A percentile compares a stretch with the other conserved stretches of the same genome.
Evolutionary conservation across 2,888 invertebrate genomes (phyloP).

Genomic region (Caenorhabditis angaria): DNA sequence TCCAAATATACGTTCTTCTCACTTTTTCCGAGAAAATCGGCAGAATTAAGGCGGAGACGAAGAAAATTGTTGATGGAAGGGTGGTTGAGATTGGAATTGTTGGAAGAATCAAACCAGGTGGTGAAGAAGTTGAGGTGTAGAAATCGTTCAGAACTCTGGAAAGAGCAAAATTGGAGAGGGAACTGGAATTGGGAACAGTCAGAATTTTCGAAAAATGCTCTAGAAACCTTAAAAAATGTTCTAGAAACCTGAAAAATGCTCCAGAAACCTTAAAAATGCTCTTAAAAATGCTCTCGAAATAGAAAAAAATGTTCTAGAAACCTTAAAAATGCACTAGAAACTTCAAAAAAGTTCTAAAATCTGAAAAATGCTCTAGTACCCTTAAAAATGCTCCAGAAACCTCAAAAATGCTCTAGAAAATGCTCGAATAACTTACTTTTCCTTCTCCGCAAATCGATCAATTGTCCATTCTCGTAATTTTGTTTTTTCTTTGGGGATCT

Average conservation of each 20-base stretch:
- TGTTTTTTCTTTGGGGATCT: slow-evolving; percentile 49
- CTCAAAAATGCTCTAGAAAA: not conserved
- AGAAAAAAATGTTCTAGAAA: too few species aligned
- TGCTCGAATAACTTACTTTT: slow-evolving; percentile 39
- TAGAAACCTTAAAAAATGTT: too few species aligned
- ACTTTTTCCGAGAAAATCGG: slow-evolving; percentile 54
- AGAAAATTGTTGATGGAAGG: slow-evolving; percentile 55
- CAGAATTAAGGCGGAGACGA: slow-evolving; percentile 50
- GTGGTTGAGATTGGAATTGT: slow-evolving; percentile 50
- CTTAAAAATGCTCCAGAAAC: too few species aligned
- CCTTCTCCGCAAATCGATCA: slow-evolving; percentile 56
- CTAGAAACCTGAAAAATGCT: too few species aligned
- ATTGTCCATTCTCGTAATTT: slow-evolving; percentile 56
- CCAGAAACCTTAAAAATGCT: too few species aligned
- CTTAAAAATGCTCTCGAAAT: too few species aligned
- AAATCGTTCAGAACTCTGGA: slow-evolving; percentile 55
- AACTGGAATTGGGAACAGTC: slow-evolving; percentile 15
- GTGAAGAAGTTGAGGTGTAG: slow-evolving; percentile 24
- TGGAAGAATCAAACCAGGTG: slow-evolving; percentile 17
- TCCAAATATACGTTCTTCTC: slow-evolving; percentile 47
- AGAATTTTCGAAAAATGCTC: too few species aligned
- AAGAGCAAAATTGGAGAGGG: not conserved
- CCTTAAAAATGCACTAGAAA: too few species aligned
- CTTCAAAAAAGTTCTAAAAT: too few species aligned
- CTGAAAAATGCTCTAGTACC: too few species aligned